These are phyloP conservation scores for Atherinosoma microstoma DNA, from an alignment of 2,797 vertebrate species.

Conservation along the genomic window DNA sequence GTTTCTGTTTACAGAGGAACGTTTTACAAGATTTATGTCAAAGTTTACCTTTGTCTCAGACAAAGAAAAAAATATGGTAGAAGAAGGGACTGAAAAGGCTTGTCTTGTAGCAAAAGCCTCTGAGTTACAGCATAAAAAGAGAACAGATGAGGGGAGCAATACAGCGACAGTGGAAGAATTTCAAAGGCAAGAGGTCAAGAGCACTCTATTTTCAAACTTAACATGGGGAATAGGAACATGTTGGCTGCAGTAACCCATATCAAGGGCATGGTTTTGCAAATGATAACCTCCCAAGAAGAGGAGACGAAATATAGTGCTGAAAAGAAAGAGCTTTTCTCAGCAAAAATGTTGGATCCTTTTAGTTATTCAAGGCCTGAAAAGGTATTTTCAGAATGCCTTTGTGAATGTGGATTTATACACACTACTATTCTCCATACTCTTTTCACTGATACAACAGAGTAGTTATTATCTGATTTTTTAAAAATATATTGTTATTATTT, in stretches of 20 bases:
- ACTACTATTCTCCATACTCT: background rate
- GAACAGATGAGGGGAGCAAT: slow-evolving; percentile 63
- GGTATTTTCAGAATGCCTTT: slow-evolving; percentile 57
- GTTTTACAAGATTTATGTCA: slow-evolving; percentile 42
- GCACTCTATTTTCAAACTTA: slow-evolving; percentile 80
- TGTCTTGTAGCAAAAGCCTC: slow-evolving; percentile 66
- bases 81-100: slow-evolving; percentile 51
- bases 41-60: slow-evolving; percentile 32
- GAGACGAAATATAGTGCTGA: slow-evolving; percentile 47
- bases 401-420: slow-evolving; percentile 31
- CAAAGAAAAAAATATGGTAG: slow-evolving; percentile 19
- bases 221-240: slow-evolving; percentile 69
- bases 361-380: slow-evolving; percentile 73
- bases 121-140: slow-evolving; percentile 67
- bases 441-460: background rate
- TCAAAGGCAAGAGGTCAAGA: slow-evolving; percentile 79
- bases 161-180: slow-evolving; percentile 63
- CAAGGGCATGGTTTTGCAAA: slow-evolving; percentile 71
- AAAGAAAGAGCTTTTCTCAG: slow-evolving; percentile 70
- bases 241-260: slow-evolving; percentile 71
- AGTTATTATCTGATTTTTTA: background rate
- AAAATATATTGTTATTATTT: background rate
- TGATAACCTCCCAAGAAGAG: slow-evolving; percentile 75
- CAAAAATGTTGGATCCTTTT: slow-evolving; percentile 70
- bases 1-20: slow-evolving; percentile 29